Evolutionary conservation across 2,113 vertebrate genomes (phyloP), one percentile per base, ranked within the genome.

Genomic region (Lepisosteus osseus): DNA sequence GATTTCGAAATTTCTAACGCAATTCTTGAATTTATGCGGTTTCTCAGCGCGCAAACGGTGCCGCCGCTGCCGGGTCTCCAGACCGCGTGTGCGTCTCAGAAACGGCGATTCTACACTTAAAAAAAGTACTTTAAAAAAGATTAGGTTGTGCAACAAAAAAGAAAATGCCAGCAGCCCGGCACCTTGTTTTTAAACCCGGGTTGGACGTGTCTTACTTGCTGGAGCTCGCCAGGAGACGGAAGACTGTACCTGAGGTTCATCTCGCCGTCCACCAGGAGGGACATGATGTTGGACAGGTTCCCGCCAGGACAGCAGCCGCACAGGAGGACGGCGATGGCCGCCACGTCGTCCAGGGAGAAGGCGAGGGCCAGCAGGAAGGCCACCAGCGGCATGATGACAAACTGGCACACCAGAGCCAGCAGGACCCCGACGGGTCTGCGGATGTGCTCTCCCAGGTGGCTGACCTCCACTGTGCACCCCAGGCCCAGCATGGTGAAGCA

Each of bases 221-320:
- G 29, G 29, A 29, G 29, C 29, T 29, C 29, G 29, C 29, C 29
- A 29, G 29, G 29, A 29, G 29, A 29, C 14, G 1, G 57, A 2
- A 15, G 57, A 6, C 0, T 43, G 0, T 94, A 98, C 97, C 97
- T 99, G 79, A 99, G 95, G 78, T 97, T 99, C 97, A 98, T 99
- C 79, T 98, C 96, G 17, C 96, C 97, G 81, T 98, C 90, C 72
- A 94, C 96, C 82, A 99, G 91, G 72, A 98, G 90, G 7, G 95
- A 94, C 95, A 99, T 90, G 74, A 98, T 94, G 65, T 98, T 98
- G 77, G 97, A 98, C 66, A 99, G 86, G 77, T 96, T 98, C 1
- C 97, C 97, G 0, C 97, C 97, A 0, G 97, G 97, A 40, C 97
- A 98, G 90, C 96, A 99, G 78, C 97, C 97, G 43, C 97, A 99